Percentiles rank a stretch among this genome's conserved stretches.
These are phyloP conservation scores for Orycteropus afer DNA, from an alignment of 2,113 vertebrate genomes.

Conservation along the genomic window DNA sequence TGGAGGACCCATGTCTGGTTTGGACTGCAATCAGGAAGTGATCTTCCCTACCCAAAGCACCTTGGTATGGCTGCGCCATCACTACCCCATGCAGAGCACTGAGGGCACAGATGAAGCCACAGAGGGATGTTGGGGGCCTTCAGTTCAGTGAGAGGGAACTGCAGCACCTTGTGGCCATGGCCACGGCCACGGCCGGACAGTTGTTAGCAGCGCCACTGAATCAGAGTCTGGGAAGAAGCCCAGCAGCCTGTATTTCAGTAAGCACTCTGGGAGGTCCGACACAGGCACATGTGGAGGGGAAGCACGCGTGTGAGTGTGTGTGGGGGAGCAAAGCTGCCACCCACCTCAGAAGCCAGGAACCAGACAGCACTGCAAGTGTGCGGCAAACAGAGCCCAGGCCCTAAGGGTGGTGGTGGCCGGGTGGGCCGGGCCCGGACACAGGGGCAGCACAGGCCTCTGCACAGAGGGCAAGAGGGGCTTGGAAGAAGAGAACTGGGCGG, in stretches of 20 bases:
- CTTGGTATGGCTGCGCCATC: background rate
- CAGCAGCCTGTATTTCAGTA: background rate
- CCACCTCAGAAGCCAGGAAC: background rate
- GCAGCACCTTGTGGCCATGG: background rate
- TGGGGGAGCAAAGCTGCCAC: rapidly evolving
- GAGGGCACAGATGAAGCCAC: background rate
- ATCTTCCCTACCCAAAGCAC: background rate
- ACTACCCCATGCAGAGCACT: background rate
- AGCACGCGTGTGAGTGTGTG: too few species aligned
- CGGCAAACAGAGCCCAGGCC: background rate
- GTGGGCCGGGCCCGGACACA: background rate
- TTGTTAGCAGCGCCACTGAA: background rate
- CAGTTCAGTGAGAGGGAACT: background rate
- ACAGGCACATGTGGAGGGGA: too few species aligned
- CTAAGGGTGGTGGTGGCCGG: rapidly evolving
- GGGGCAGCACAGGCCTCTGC: background rate
- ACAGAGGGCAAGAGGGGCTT: background rate
- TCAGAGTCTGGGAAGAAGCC: background rate
- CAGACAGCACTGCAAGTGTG: too few species aligned
- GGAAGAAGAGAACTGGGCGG: background rate
- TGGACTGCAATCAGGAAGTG: background rate
- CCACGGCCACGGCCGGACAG: background rate
- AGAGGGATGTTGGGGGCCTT: background rate
- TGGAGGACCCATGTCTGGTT: background rate
- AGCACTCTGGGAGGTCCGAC: background rate